These are phyloP conservation scores for Falco berigora DNA, from an alignment of 2,797 vertebrate species.

Conservation along the genomic window DNA sequence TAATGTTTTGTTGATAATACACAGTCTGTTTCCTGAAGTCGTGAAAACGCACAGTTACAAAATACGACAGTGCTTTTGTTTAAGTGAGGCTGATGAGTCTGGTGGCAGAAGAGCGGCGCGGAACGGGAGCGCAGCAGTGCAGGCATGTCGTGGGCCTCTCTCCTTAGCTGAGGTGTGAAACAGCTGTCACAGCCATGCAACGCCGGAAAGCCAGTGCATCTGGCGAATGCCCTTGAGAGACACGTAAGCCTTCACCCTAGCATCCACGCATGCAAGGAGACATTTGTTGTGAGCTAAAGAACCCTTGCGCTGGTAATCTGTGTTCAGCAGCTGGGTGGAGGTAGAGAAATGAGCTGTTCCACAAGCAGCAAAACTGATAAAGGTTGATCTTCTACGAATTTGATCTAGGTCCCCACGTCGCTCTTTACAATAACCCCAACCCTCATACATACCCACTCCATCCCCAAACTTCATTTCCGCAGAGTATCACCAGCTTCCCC, in stretches of 20 bases:
- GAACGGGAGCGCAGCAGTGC: neutral
- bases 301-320: accelerated
- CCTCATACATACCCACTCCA: neutral
- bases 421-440: neutral
- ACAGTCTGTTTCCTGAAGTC: neutral
- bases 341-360: neutral
- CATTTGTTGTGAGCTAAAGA: neutral
- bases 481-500: neutral
- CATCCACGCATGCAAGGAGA: neutral
- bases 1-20: neutral
- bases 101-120: accelerated
- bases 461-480: neutral
- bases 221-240: neutral
- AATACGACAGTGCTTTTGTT: neutral
- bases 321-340: neutral
- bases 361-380: neutral
- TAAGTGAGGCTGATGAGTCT: neutral
- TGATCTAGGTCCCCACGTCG: neutral
- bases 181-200: neutral
- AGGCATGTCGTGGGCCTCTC: accelerated
- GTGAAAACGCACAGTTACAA: neutral
- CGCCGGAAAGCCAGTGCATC: neutral
- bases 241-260: neutral
- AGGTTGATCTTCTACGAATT: neutral
- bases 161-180: neutral